These are phyloP conservation scores for Lithophane socia DNA, from an alignment of 2,888 invertebrate species.

Conservation along the genomic window DNA sequence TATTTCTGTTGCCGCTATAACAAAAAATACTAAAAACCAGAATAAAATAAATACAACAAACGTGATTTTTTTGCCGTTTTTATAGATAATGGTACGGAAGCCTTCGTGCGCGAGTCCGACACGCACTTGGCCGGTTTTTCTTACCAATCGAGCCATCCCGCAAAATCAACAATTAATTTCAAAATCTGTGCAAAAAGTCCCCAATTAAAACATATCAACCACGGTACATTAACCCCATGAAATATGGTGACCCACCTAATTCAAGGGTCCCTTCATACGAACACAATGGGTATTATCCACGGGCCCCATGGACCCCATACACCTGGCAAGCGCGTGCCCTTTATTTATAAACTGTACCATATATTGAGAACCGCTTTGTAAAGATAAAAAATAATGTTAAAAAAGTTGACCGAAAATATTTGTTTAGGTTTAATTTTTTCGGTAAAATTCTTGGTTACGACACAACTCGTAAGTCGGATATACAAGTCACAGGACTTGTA, in stretches of 20 bases:
- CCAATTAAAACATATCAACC: constrained; percentile 43
- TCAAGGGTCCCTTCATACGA: constrained; percentile 45
- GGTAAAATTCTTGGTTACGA: constrained; percentile 3
- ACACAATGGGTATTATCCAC: constrained; percentile 61
- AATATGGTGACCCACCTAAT: constrained; percentile 56
- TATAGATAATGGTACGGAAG: too few species aligned
- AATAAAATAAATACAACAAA: too few species aligned
- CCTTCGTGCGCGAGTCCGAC: too few species aligned
- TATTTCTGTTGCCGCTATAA: too few species aligned
- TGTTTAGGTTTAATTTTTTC: constrained; percentile 22
- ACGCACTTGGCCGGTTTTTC: background rate
- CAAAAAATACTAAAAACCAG: too few species aligned
- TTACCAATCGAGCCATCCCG: background rate
- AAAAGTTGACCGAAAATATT: constrained; percentile 5
- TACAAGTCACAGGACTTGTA: too few species aligned
- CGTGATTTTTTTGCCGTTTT: too few species aligned
- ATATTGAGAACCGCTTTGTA: constrained; percentile 41
- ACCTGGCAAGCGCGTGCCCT: constrained; percentile 79
- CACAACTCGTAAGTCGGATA: too few species aligned
- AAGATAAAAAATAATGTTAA: constrained; percentile 17
- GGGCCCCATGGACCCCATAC: constrained; percentile 49
- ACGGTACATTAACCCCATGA: constrained; percentile 57
- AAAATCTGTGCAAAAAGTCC: constrained; percentile 12
- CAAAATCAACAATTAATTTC: constrained; percentile 5
- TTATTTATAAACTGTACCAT: constrained; percentile 51